Conservation (phyloP, 1,140 invertebrate species). For the Vanessa tameamea region DNA sequence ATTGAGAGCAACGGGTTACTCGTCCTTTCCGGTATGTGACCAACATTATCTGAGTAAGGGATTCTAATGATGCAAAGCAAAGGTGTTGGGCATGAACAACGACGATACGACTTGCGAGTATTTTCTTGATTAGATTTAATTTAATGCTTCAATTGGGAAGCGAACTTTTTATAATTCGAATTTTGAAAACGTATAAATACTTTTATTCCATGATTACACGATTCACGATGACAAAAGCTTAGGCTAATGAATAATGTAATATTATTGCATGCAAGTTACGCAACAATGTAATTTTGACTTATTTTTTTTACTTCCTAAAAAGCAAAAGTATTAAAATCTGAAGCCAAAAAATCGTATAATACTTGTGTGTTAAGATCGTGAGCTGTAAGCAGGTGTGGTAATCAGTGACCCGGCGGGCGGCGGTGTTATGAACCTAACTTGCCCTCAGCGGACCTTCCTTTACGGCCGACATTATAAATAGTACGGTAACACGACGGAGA, state of each 20-base stretch:
- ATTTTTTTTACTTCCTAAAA: conserved; percentile 3
- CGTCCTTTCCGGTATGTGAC: conserved; percentile 65
- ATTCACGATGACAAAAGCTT: no score
- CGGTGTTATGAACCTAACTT: conserved; percentile 25
- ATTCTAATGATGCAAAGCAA: conserved; percentile 25
- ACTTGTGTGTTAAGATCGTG: conserved; percentile 17
- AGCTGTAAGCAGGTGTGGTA: conserved; percentile 33
- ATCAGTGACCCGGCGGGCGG: conserved; percentile 36
- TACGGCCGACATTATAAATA: conserved; percentile 20
- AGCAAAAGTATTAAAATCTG: not conserved
- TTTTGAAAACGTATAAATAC: not conserved
- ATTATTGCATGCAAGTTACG: not conserved
- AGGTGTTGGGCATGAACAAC: conserved; percentile 15
- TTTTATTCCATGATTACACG: not conserved
- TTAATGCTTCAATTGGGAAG: not conserved
- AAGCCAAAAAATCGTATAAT: not conserved
- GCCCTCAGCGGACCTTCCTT: conserved; percentile 18
- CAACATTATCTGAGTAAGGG: conserved; percentile 53
- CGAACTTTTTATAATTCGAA: not conserved
- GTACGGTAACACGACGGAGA: not conserved
- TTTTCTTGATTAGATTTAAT: conserved; percentile 15
- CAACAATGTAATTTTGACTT: not conserved
- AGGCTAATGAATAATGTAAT: no score
- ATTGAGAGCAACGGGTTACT: conserved; percentile 67
- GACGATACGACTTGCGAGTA: not conserved